Conservation (phyloP, 1,140 invertebrate species). For the Drosophila bocqueti region DNA sequence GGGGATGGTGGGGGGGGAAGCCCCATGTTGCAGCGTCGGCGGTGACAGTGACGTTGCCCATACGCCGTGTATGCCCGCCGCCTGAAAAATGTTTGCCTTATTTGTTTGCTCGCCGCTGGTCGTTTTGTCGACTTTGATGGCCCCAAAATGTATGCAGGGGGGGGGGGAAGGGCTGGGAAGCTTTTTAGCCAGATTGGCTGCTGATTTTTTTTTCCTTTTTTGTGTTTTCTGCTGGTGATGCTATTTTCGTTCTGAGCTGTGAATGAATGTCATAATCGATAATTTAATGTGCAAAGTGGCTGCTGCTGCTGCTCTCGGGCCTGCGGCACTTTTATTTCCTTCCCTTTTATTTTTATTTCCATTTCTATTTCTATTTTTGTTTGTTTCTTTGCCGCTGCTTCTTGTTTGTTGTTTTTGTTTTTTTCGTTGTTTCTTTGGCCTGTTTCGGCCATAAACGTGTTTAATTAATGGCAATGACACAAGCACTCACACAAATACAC, state of each 20-base stretch:
- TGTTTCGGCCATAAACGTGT: constrained; percentile 67
- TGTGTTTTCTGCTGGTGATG: constrained; percentile 44
- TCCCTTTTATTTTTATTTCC: not conserved
- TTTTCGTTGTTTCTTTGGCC: constrained; percentile 24
- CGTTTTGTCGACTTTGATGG: constrained; percentile 67
- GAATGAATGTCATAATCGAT: constrained; percentile 83
- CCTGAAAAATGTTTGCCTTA: constrained; percentile 50
- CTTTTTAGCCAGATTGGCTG: constrained; percentile 51
- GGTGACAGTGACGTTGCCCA: constrained; percentile 31
- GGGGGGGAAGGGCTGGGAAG: constrained; percentile 1
- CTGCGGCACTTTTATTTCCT: constrained; percentile 23
- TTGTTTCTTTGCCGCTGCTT: constrained; percentile 6
- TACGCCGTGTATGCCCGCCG: constrained; percentile 41
- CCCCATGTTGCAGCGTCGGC: constrained; percentile 1
- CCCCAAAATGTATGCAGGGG: constrained; percentile 37
- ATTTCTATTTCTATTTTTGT: not conserved
- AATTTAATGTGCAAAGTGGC: constrained; percentile 81
- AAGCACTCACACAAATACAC: constrained; percentile 34
- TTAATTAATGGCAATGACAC: constrained; percentile 78
- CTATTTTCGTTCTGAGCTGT: constrained; percentile 73
- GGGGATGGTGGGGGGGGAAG: not conserved
- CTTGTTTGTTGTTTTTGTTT: constrained; percentile 10
- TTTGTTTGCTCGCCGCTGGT: constrained; percentile 53
- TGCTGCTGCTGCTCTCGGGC: constrained; percentile 7
- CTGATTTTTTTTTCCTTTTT: constrained; percentile 30